Conservation (phyloP, 2,797 vertebrate genomes). For the Limosa lapponica region DNA sequence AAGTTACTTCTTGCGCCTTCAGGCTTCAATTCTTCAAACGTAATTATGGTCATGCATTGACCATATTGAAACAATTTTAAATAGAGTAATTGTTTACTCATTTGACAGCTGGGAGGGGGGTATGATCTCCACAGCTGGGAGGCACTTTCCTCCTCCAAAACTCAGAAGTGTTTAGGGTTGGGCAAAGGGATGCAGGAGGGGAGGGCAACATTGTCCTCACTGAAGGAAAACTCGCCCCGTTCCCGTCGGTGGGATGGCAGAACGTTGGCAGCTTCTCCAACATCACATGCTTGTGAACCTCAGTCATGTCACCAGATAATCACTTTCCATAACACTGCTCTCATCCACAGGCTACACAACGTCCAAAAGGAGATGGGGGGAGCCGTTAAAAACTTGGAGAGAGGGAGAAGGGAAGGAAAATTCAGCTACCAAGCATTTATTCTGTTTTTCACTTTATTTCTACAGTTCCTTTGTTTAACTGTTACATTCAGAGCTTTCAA, state of each 20-base stretch:
- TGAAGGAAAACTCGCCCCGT: fast-evolving
- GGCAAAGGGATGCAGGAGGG: background rate
- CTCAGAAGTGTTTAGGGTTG: background rate
- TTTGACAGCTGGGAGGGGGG: background rate
- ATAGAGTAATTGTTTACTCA: background rate
- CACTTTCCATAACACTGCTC: background rate
- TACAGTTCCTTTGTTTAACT: background rate
- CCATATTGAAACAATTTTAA: background rate
- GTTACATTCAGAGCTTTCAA: background rate
- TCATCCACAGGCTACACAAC: background rate
- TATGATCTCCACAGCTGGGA: background rate
- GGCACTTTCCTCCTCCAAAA: background rate
- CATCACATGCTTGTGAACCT: background rate
- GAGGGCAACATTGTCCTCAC: background rate
- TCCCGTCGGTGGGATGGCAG: background rate
- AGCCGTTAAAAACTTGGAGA: background rate
- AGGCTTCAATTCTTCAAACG: background rate
- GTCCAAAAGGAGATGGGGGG: background rate
- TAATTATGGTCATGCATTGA: background rate
- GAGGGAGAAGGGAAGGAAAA: background rate
- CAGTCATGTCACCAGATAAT: background rate
- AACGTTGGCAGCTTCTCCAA: background rate
- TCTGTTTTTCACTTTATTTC: background rate
- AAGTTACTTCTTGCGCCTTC: conserved; percentile 1
- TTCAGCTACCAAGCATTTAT: background rate